These are phyloP conservation scores for Amniataba percoides DNA, from an alignment of 2,797 vertebrate species.

Conservation along the genomic window DNA sequence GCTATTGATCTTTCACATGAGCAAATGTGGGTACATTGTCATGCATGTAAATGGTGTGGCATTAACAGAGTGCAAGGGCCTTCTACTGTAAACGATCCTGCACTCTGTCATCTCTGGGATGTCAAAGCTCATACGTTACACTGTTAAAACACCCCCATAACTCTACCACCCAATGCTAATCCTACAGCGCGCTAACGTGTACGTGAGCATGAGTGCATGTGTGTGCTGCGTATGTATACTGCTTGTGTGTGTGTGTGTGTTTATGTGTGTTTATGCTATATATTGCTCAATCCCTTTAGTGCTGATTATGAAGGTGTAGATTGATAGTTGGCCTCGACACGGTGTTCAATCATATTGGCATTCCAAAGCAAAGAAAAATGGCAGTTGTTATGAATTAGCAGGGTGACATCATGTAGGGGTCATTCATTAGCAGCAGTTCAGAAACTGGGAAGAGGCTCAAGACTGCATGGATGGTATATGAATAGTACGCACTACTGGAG, in stretches of 20 bases:
- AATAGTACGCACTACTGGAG: constrained; percentile 10
- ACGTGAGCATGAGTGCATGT: constrained; percentile 17
- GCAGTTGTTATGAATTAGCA: constrained; percentile 77
- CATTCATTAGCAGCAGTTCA: constrained; percentile 70
- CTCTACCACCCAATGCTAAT: constrained; percentile 60
- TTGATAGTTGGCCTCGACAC: constrained; percentile 82
- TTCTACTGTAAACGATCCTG: constrained; percentile 61
- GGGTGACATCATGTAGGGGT: constrained; percentile 81
- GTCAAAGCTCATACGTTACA: constrained; percentile 75
- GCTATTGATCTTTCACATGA: constrained; percentile 58
- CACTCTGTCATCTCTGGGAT: constrained; percentile 73
- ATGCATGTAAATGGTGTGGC: constrained; percentile 70
- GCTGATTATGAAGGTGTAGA: constrained; percentile 78
- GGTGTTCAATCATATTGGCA: constrained; percentile 82
- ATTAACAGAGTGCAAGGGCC: constrained; percentile 64
- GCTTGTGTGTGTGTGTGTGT: constrained; percentile 36
- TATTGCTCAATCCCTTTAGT: constrained; percentile 76
- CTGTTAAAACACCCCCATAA: constrained; percentile 73
- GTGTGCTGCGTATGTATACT: constrained; percentile 38
- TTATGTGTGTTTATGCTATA: constrained; percentile 53
- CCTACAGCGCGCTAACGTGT: constrained; percentile 51
- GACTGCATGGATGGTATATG: constrained; percentile 7
- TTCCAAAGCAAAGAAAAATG: constrained; percentile 82
- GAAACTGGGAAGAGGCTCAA: constrained; percentile 42
- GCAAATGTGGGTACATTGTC: constrained; percentile 62